Evolutionary conservation across 2,888 invertebrate species (phyloP), one percentile per base, ranked within the genome.

Genomic region (Phalangium opilio): DNA sequence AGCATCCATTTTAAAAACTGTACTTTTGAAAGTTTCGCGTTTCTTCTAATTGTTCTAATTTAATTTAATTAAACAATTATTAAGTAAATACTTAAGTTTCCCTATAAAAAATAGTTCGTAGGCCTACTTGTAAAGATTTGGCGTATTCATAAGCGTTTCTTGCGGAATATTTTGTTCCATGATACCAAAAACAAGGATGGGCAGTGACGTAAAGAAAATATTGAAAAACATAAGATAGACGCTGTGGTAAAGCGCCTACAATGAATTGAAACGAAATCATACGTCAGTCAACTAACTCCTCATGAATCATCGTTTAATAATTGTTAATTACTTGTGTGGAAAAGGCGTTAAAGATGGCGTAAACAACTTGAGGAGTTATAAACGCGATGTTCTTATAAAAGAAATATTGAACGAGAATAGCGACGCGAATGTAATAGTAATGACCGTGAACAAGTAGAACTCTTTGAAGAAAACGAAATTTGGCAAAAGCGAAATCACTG

Each of bases 361-460:
- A 75, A 47, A 70, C 69, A 3, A 76, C 54, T 57, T 76, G 75
- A 4, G 74, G 73, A 7, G 71, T 70, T 39, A 83, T 80, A 60
- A 85, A 80, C 17, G 81, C 73, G 33, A 83, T 68, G 67, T 86
- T 86, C 70, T 96, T 96, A 64, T 93, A 90, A 66, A 95, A 91
- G 70, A 93, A 95, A 69, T 90, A 93, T 32, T 90, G 75, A 61
- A 93, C 84, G 81, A 93, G 90, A 56, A 83, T 75, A 20, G 91
- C 79, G 48, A 95, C 75, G 12, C 95, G 75, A 69, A 91, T 84
- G 66, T 96, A 95, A 71, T 85, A 85, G 86, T 87, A 89, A 67
- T 93, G 91, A 1, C 96, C 96, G 67, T 96, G 96, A n/a, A 93
- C 82, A 35, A 96, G 70, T 43, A 96, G 70, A 53, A 95, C 74